Conservation (phyloP, 2,888 invertebrate species). For the Apotomis capreana region DNA sequence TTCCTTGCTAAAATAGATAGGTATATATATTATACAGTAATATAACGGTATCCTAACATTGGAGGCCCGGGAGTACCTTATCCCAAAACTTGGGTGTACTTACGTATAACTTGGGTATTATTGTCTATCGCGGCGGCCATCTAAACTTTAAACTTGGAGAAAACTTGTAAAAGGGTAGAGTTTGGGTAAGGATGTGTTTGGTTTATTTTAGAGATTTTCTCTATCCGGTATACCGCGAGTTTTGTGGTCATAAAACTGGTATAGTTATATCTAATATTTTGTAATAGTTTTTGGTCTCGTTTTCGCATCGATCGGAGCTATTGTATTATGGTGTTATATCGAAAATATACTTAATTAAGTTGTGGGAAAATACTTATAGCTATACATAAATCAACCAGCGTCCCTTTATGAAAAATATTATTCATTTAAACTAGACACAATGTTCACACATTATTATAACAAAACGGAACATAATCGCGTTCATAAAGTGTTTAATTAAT, state of each 20-base stretch:
- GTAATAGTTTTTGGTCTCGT: too few species aligned
- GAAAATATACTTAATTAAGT: too few species aligned
- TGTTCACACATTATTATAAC: too few species aligned
- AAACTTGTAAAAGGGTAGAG: conserved; percentile 28
- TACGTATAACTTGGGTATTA: conserved; percentile 13
- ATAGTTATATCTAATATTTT: too few species aligned
- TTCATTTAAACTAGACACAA: too few species aligned
- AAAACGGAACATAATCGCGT: too few species aligned
- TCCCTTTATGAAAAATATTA: too few species aligned
- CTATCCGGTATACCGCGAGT: neutral
- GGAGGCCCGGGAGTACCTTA: conserved; percentile 4
- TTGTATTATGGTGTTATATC: too few species aligned
- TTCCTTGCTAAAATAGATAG: neutral
- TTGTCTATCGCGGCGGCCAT: conserved; percentile 27
- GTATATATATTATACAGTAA: conserved; percentile 1
- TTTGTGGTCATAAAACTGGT: neutral
- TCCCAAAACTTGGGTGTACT: conserved; percentile 11
- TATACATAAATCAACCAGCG: too few species aligned
- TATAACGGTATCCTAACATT: conserved; percentile 2
- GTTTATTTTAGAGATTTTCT: conserved; percentile 23
- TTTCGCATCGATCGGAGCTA: too few species aligned
- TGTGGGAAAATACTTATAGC: too few species aligned
- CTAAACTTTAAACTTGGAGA: conserved; percentile 31
- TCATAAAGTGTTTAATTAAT: too few species aligned
- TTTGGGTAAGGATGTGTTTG: conserved; percentile 6